Percentiles rank a stretch among this genome's conserved stretches.
Evolutionary conservation across 2,797 vertebrate species (phyloP).

Genomic region (Leucoraja ocellata): DNA sequence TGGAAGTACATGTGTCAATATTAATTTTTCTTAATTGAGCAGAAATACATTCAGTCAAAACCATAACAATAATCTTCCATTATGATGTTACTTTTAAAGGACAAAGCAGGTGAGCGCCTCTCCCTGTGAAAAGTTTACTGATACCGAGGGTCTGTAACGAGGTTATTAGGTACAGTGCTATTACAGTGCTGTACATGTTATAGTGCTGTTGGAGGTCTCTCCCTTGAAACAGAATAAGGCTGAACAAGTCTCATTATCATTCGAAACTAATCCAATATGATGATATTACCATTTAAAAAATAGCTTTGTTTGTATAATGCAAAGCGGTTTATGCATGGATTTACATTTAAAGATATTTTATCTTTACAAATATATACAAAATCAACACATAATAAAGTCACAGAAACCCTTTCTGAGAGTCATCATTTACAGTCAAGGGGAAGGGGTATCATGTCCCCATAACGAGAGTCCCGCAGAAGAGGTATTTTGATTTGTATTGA

Average conservation of each 20-base stretch:
- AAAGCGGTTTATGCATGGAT: not conserved
- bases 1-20: not conserved
- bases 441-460: not conserved
- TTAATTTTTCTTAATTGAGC: not conserved
- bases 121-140: not conserved
- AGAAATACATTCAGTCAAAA: not conserved
- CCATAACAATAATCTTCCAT: not conserved
- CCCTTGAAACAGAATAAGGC: not conserved
- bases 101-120: not conserved
- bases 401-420: not conserved
- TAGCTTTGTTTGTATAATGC: not conserved
- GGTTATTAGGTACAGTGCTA: not conserved
- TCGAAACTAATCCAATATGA: not conserved
- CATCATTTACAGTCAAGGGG: not conserved
- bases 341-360: not conserved
- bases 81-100: not conserved
- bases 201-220: not conserved
- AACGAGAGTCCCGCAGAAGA: not conserved
- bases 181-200: too few species aligned
- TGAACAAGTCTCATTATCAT: too few species aligned
- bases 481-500: not conserved
- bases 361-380: not conserved
- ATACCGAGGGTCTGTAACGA: not conserved
- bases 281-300: not conserved
- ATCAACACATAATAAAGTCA: not conserved